Base-by-base conservation (phyloP, 2,888 invertebrate genomes). In the Lapara coniferarum region DNA sequence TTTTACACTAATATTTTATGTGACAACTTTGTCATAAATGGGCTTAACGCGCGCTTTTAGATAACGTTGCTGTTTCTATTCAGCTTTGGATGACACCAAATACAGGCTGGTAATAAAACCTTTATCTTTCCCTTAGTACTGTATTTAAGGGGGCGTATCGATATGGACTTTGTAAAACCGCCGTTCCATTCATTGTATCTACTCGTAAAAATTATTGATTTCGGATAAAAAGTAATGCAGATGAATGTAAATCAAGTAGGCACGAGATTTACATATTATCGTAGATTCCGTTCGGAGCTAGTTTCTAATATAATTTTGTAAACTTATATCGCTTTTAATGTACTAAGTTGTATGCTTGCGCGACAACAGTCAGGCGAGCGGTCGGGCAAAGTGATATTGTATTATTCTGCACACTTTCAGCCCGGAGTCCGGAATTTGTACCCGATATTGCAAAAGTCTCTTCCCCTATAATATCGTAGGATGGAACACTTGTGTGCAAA, bases 1-100 rank as follows among this genome's bases (percentile, higher is more conserved):
- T 77, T 73, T 74, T 74, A 78, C 73, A 74, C n/a, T 14, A 66
- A 19, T 19, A 63, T 63, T 63, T 63, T 63, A 63, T 63, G 63
- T 12, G 19, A 46, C 19, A n/a, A 49, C 19, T 46, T 16, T 44
- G 46, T 59, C 44, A 44, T 44, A 59, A 46, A 59, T 46, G 46
- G 46, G 16, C 12, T 10, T 16, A 16, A 10, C n/a, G 59, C 13
- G 25, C 63, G 19, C 49, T 49, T 63, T 19, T 19, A 46, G 63
- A 63, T 63, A 19, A 49, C 63, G 13, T 46, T 8, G 14, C 44
- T 46, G 19, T 46, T 63, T 16, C 46, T 49, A 63, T 63, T 63
- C 63, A 46, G 46, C 16, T 63, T 19, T 19, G 46, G 46, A 63
- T 63, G 49, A 46, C 44, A 44, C 63, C 19, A 19, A 59, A 49